phyloP scores from a whole-genome alignment of 2,888 invertebrate species.

The Diachrysia chrysitis region DNA sequence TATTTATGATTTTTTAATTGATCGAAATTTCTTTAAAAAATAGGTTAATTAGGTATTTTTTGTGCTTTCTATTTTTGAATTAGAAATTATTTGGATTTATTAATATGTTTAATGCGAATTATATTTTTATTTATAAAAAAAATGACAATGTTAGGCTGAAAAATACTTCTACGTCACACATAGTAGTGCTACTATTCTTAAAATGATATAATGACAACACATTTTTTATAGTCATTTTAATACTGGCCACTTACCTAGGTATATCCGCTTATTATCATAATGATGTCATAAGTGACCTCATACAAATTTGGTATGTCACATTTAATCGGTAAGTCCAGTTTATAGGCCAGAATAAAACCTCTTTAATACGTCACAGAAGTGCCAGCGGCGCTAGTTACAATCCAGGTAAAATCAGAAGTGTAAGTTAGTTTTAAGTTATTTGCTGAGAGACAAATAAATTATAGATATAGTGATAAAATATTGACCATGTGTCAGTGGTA shows the following conservation, averaged over 20 bases:
- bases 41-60: background rate
- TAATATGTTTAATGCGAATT: too few relatives aligned
- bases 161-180: background rate
- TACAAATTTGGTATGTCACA: conserved; percentile 14
- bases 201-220: background rate
- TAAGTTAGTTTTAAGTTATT: background rate
- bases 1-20: background rate
- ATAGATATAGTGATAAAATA: background rate
- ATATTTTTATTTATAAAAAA: too few relatives aligned
- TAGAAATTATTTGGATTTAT: too few relatives aligned
- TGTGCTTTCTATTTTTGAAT: background rate
- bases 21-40: background rate
- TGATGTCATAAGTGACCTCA: conserved; percentile 42
- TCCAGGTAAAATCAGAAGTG: background rate
- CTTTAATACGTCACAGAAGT: background rate
- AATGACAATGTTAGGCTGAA: too few relatives aligned
- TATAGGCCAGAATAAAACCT: background rate
- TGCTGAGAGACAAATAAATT: background rate
- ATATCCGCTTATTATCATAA: background rate
- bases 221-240: background rate
- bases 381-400: background rate
- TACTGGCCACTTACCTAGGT: background rate
- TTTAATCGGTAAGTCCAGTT: conserved; percentile 22
- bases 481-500: too few relatives aligned
- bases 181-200: background rate